phyloP scores from a whole-genome alignment of 1,140 invertebrate genomes.

The Nasonia giraulti region DNA sequence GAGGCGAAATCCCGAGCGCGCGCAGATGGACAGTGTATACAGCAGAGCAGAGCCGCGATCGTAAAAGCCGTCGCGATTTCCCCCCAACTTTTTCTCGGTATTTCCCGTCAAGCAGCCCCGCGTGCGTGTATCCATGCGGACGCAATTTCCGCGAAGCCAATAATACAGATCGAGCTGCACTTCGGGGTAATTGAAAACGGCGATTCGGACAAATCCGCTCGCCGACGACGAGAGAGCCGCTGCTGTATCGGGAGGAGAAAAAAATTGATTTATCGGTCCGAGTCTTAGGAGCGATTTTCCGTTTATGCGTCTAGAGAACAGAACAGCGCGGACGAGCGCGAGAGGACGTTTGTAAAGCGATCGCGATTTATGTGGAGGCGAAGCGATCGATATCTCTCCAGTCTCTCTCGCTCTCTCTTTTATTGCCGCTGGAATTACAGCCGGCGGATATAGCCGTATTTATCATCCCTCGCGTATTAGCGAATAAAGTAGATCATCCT shows the following conservation, averaged over 20 bases:
- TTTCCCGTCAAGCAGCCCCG: neutral
- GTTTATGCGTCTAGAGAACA: neutral
- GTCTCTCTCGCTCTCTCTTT: no score
- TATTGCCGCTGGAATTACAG: neutral
- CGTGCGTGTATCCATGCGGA: neutral
- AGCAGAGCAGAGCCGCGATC: slow-evolving; percentile 1
- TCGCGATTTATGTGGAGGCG: neutral
- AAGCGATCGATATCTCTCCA: neutral
- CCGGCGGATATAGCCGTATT: neutral
- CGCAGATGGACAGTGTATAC: slow-evolving; percentile 6
- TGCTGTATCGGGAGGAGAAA: neutral
- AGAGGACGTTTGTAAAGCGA: neutral
- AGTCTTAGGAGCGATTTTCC: neutral
- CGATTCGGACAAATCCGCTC: slow-evolving; percentile 38
- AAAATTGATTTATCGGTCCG: slow-evolving; percentile 12
- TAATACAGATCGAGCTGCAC: slow-evolving; percentile 21
- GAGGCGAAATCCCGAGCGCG: neutral
- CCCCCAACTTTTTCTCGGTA: slow-evolving; percentile 24
- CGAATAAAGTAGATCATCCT: slow-evolving; percentile 1
- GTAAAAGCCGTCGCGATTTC: slow-evolving; percentile 3
- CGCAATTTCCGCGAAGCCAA: slow-evolving; percentile 30
- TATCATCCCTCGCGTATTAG: neutral
- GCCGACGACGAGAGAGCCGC: neutral
- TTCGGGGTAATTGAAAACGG: slow-evolving; percentile 37
- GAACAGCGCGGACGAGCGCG: neutral